Conservation (phyloP, 2,888 invertebrate genomes). For the Neelides folsomi region DNA sequence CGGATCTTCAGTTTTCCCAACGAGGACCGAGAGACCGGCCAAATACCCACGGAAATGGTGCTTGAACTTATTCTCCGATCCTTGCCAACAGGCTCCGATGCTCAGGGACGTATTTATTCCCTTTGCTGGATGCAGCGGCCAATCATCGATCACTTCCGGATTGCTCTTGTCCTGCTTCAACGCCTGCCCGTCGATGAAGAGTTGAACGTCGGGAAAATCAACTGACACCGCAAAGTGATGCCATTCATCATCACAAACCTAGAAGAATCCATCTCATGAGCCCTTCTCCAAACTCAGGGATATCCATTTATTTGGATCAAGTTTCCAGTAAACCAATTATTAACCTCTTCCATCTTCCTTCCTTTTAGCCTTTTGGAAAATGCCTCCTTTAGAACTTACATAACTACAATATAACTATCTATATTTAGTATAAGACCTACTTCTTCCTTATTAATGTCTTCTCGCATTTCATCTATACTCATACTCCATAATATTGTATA, state of each 20-base stretch:
- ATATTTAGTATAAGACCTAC: too few relatives aligned
- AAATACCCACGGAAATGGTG: conserved; percentile 82
- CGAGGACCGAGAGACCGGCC: conserved; percentile 65
- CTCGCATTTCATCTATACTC: too few relatives aligned
- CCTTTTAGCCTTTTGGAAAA: too few relatives aligned
- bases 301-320: too few relatives aligned
- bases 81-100: conserved; percentile 97
- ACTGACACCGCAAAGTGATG: conserved; percentile 94
- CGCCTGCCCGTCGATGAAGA: conserved; percentile 76
- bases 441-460: too few relatives aligned
- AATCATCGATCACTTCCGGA: conserved; percentile 96
- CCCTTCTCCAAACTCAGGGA: too few relatives aligned
- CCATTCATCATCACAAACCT: conserved; percentile 96
- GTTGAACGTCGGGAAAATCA: conserved; percentile 75
- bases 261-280: conserved; percentile 11
- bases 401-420: too few relatives aligned
- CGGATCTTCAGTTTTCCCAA: conserved; percentile 61
- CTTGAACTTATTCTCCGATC: conserved; percentile 77
- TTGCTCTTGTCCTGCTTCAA: conserved; percentile 58
- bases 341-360: too few relatives aligned
- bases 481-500: too few relatives aligned
- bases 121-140: conserved; percentile 93
- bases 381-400: too few relatives aligned
- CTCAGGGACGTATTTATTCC: conserved; percentile 84
- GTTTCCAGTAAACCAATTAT: too few relatives aligned